Base-by-base conservation (phyloP, 1,140 invertebrate species). In the Saxidomus purpurata region DNA sequence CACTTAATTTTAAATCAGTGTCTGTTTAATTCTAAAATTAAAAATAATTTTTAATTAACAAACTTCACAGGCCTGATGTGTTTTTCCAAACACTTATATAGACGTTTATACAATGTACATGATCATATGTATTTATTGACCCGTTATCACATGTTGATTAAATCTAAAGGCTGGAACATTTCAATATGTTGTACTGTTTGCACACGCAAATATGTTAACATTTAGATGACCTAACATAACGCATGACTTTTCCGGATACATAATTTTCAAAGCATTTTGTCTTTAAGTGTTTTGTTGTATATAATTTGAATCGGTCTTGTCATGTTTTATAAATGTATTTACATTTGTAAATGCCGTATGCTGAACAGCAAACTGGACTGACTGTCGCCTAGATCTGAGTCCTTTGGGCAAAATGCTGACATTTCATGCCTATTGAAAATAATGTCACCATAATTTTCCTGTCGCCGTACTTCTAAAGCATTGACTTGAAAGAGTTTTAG, bases 261-360 rank as follows among this genome's bases (percentile, higher is more conserved):
- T 63, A 8, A 28, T 25, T 28, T 71, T 71, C 67, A 71, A 71
- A 38, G 67, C 67, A 71, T 71, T 36, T 71, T 71, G 67, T 71
- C 67, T 71, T 71, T 71, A 36, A 71, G 34, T 71, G 34, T 63
- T 63, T 63, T 63, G 6, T n/a, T 63, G 59, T 28, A 63, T 63
- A 63, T 63, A 63, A 63, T 28, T 15, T 28, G 25, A 25, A 28
- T 28, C 1, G 59, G 19, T 28, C 8, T 63, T 63, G n/a, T n/a
- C 59, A 63, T 63, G 59, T 63, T 63, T 63, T 28, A 28, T 28
- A 63, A 63, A 63, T 63, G 59, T 63, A 28, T 63, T 63, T 63
- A 63, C 59, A 63, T 63, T 63, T 63, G 59, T 63, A 63, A 63
- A 63, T 63, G 59, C 59, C 59, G 59, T 63, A 8, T 28, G n/a